Conservation (phyloP, 2,888 invertebrate genomes). For the Globia sparganii region DNA sequence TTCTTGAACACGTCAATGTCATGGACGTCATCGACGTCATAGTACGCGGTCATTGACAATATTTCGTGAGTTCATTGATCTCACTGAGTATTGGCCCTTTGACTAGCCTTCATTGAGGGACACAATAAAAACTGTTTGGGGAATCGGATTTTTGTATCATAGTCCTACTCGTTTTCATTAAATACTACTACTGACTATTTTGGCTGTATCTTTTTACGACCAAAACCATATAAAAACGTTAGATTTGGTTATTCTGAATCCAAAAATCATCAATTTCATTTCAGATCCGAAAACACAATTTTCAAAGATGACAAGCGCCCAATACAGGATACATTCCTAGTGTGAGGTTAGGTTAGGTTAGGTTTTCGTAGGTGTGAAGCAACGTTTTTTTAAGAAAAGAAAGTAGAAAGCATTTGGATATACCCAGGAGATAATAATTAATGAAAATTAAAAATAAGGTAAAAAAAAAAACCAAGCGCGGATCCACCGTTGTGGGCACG, state of each 20-base stretch:
- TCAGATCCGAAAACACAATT: too few relatives aligned
- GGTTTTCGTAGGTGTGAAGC: too few relatives aligned
- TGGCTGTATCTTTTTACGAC: neutral
- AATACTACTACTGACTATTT: neutral
- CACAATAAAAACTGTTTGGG: neutral
- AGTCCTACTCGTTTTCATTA: neutral
- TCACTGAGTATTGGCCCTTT: slow-evolving; percentile 15
- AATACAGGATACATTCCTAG: too few relatives aligned
- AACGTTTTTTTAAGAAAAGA: too few relatives aligned
- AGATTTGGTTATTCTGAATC: neutral
- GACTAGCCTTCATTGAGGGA: neutral
- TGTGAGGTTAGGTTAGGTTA: too few relatives aligned
- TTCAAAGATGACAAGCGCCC: too few relatives aligned
- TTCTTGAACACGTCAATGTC: slow-evolving; percentile 47
- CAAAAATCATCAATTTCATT: neutral
- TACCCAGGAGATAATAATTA: too few relatives aligned
- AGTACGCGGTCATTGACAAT: neutral
- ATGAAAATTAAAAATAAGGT: too few relatives aligned
- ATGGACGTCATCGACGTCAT: slow-evolving; percentile 38
- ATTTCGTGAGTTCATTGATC: slow-evolving; percentile 18
- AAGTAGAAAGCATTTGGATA: too few relatives aligned
- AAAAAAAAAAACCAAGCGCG: neutral
- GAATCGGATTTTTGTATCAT: neutral
- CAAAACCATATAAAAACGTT: neutral
- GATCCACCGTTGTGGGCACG: too few relatives aligned